phyloP scores from a whole-genome alignment of 2,113 vertebrate genomes.

The Zosterops japonicus region DNA sequence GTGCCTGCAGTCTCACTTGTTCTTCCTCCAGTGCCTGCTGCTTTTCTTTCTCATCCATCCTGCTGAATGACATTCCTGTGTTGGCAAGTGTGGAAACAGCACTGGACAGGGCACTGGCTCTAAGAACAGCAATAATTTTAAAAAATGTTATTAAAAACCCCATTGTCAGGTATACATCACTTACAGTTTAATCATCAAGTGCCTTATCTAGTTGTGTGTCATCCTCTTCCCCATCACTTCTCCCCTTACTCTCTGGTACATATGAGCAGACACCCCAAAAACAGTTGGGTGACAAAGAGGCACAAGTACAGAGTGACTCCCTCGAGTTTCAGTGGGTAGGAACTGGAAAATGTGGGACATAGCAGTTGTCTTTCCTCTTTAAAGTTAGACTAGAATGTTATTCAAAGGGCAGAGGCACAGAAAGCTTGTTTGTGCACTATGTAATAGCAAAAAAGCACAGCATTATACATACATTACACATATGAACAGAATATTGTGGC shows the following conservation, averaged over 20 bases:
- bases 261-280: not conserved
- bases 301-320: not conserved
- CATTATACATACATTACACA: too few species aligned
- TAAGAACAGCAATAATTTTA: not conserved
- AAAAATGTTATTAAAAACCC: not conserved
- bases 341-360: not conserved
- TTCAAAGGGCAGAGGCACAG: not conserved
- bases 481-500: not conserved
- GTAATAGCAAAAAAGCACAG: not conserved
- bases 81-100: constrained; percentile 88
- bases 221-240: not conserved
- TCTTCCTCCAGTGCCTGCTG: constrained; percentile 90
- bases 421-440: not conserved
- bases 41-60: constrained; percentile 88
- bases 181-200: not conserved
- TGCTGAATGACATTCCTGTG: constrained; percentile 86
- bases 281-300: not conserved
- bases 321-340: not conserved
- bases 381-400: not conserved
- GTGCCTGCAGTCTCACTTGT: constrained; percentile 86
- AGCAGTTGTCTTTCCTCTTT: not conserved
- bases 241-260: not conserved
- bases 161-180: not conserved
- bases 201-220: not conserved
- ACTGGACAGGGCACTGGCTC: constrained; percentile 86